Conservation (phyloP, 2,888 invertebrate species). For the Melinopterus prodromus region DNA sequence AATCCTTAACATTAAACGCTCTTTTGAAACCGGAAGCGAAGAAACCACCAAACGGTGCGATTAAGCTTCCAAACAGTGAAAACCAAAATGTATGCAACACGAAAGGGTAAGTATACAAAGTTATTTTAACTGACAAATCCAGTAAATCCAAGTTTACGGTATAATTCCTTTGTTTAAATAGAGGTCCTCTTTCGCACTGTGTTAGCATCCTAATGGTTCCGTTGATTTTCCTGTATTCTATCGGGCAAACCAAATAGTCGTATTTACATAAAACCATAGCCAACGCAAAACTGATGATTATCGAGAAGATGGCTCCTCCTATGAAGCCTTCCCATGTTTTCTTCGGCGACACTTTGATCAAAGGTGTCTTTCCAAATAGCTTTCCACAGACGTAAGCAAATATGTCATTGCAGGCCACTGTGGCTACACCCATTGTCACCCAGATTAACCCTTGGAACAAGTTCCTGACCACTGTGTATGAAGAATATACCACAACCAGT, state of each 20-base stretch:
- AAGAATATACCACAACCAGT: slow-evolving; percentile 95
- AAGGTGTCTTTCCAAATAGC: slow-evolving; percentile 97
- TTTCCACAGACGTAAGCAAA: slow-evolving; percentile 99
- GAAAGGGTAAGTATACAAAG: slow-evolving; percentile 80
- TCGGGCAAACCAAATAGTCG: slow-evolving; percentile 96
- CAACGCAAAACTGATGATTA: slow-evolving; percentile 86
- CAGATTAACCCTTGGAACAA: slow-evolving; percentile 92
- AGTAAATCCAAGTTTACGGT: slow-evolving; percentile 51
- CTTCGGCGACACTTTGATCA: slow-evolving; percentile 98
- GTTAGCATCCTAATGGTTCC: slow-evolving; percentile 85
- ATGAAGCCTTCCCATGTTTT: slow-evolving; percentile 99
- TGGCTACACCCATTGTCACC: slow-evolving; percentile 97
- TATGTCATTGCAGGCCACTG: slow-evolving; percentile 99
- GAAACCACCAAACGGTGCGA: slow-evolving; percentile 99
- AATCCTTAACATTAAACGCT: slow-evolving; percentile 99
- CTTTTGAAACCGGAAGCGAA: slow-evolving; percentile 99
- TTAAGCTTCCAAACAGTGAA: slow-evolving; percentile 95
- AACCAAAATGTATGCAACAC: slow-evolving; percentile 92
- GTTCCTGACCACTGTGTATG: slow-evolving; percentile 96
- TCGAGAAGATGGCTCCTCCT: slow-evolving; percentile 94
- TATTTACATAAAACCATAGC: slow-evolving; percentile 90
- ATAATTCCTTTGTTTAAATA: slow-evolving; percentile 89
- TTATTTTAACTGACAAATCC: slow-evolving; percentile 53
- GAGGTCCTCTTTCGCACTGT: slow-evolving; percentile 89
- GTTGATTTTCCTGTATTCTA: slow-evolving; percentile 93